Conservation (phyloP, 1,140 invertebrate species). For the Ridgeia piscesae region DNA sequence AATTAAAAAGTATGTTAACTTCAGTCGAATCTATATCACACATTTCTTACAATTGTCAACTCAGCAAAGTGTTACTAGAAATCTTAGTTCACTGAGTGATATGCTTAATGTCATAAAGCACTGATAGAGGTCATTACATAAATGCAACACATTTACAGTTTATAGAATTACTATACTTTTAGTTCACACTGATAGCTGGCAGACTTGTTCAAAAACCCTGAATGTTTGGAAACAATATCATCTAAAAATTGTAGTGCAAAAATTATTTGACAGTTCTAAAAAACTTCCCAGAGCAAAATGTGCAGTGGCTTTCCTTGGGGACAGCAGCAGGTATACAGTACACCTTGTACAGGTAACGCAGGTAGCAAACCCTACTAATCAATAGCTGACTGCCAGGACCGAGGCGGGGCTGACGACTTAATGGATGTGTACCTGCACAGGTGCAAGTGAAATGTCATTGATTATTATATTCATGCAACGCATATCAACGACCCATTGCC, state of each 20-base stretch:
- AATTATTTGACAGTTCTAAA: background rate
- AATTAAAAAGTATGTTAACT: background rate
- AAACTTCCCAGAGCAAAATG: background rate
- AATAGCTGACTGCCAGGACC: background rate
- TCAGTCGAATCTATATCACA: background rate
- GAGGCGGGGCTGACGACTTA: too few relatives aligned
- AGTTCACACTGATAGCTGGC: background rate
- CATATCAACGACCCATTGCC: background rate
- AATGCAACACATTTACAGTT: too few relatives aligned
- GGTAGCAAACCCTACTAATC: background rate
- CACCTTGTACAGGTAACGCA: background rate
- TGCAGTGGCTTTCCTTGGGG: background rate
- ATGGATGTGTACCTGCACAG: background rate
- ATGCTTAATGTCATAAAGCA: too few relatives aligned
- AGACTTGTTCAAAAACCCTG: background rate
- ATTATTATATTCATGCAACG: background rate
- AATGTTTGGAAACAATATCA: too few relatives aligned
- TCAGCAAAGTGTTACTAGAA: background rate
- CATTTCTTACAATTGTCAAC: background rate
- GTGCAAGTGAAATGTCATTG: background rate
- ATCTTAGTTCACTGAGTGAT: too few relatives aligned
- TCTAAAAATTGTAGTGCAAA: background rate
- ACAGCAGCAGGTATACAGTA: background rate
- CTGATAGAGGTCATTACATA: too few relatives aligned
- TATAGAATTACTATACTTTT: too few relatives aligned